Evolutionary conservation across 2,113 vertebrate species (phyloP), one percentile per base, ranked within the genome.

Genomic region (Heterocephalus glaber): DNA sequence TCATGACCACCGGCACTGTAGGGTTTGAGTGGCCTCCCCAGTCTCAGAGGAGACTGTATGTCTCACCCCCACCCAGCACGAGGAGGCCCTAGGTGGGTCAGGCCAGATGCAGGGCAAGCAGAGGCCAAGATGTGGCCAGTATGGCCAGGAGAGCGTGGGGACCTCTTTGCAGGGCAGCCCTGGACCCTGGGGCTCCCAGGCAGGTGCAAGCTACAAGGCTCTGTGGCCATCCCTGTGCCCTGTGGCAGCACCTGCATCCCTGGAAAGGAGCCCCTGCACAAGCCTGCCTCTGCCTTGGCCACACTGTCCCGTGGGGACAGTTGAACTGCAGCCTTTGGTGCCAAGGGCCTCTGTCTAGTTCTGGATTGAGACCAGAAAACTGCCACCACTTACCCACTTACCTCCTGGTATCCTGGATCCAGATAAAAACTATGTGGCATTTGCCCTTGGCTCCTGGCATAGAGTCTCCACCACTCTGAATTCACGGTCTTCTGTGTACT

Each of bases 1-100:
- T 70, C 28, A 9, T 38, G 13, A 19, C 6, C 5, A 13, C 7
- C 7, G 47, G 5, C 1, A 22, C 52, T 11, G 13, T 22, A 63
- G 17, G 16, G 7, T 4, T n/a, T 12, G 22, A 14, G 28, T 24
- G 52, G 54, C 56, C 54, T n/a, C 38, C 63, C 14, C 3, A 1
- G 4, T 19, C 20, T 47, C 30, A 44, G 28, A 47, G n/a, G 30
- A 44, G 1, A n/a, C 8, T 0, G 10, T 4, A 7, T 3, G 22
- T 30, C 30, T 76, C 61, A 16, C 12, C 60, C 38, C 26, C 47
- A 2, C 52, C 26, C 26, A 52, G 49, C 33, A 28, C 4, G 1
- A n/a, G 35, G 38, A 49, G 9, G 7, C 20, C 26, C 16, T 35
- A 22, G 8, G 20, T 16, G 38, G 19, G n/a, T 30, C 58, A 26